A percentile compares a stretch with the other conserved stretches of the same genome.
These are phyloP conservation scores for Acrobeloides nanus DNA, from an alignment of 2,888 invertebrate genomes.

Conservation along the genomic window DNA sequence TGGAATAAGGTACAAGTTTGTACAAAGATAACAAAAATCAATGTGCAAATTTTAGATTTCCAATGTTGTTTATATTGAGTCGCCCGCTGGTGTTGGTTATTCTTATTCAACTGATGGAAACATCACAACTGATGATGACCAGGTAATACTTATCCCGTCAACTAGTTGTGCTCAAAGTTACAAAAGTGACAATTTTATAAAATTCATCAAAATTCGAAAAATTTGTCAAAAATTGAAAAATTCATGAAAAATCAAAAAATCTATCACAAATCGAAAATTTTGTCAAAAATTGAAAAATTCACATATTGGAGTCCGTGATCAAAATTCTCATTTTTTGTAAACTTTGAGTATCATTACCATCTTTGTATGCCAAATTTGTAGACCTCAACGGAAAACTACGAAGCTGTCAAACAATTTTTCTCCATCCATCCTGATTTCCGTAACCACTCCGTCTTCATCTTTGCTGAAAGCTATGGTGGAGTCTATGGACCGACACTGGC, in stretches of 20 bases:
- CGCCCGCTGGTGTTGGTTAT: slow-evolving; percentile 61
- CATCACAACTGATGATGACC: slow-evolving; percentile 45
- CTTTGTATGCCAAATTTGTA: no score
- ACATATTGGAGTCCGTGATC: no score
- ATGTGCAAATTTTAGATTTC: slow-evolving; percentile 51
- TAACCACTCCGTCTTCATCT: slow-evolving; percentile 57
- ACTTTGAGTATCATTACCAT: no score
- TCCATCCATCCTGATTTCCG: slow-evolving; percentile 56
- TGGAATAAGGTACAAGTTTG: slow-evolving; percentile 48
- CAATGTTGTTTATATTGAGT: slow-evolving; percentile 59
- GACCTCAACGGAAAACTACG: slow-evolving; percentile 57
- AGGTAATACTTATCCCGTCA: slow-evolving; percentile 3
- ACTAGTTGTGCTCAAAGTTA: no score
- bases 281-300: no score
- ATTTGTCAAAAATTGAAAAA: no score
- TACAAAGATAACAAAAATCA: neutral
- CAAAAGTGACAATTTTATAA: no score
- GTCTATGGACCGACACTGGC: slow-evolving; percentile 58
- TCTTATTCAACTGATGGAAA: slow-evolving; percentile 57
- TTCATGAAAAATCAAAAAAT: no score
- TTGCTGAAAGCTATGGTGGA: slow-evolving; percentile 59
- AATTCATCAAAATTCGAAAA: no score
- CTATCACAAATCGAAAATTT: no score
- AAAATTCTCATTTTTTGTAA: no score
- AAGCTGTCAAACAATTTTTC: slow-evolving; percentile 58